These are phyloP conservation scores for Galerucella nymphaeae DNA, from an alignment of 2,888 invertebrate species.

Conservation along the genomic window DNA sequence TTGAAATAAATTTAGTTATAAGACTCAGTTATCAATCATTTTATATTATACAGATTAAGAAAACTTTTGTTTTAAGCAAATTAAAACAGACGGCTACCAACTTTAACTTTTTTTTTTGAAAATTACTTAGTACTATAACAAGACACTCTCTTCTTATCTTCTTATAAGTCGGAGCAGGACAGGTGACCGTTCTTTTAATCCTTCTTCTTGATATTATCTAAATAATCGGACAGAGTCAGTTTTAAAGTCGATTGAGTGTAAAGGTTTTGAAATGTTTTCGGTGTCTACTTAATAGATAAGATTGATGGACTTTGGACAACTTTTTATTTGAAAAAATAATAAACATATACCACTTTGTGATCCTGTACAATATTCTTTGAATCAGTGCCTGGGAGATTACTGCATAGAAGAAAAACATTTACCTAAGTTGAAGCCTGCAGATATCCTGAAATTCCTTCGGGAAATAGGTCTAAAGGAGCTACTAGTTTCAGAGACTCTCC, in stretches of 20 bases:
- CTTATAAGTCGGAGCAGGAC: constrained; percentile 42
- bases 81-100: neutral
- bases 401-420: too few relatives aligned
- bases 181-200: constrained; percentile 48
- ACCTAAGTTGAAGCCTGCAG: too few relatives aligned
- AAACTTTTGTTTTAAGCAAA: constrained; percentile 1
- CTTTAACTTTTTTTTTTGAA: neutral
- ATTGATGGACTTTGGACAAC: constrained; percentile 40
- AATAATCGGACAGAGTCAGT: constrained; percentile 50
- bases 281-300: constrained; percentile 46
- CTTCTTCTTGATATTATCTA: constrained; percentile 47
- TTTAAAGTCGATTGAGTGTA: constrained; percentile 49
- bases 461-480: too few relatives aligned
- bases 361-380: neutral
- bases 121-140: neutral
- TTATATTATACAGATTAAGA: neutral
- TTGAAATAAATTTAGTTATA: constrained; percentile 34
- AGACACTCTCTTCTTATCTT: neutral
- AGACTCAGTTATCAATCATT: constrained; percentile 39
- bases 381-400: too few relatives aligned
- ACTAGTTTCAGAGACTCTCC: too few relatives aligned
- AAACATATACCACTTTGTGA: constrained; percentile 16
- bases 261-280: constrained; percentile 50
- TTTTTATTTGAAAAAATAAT: constrained; percentile 17
- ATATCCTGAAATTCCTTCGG: too few relatives aligned